Percentiles rank a stretch among this genome's conserved stretches.
These are phyloP conservation scores for Anthoscopus minutus DNA, from an alignment of 2,113 vertebrate genomes.

Conservation along the genomic window DNA sequence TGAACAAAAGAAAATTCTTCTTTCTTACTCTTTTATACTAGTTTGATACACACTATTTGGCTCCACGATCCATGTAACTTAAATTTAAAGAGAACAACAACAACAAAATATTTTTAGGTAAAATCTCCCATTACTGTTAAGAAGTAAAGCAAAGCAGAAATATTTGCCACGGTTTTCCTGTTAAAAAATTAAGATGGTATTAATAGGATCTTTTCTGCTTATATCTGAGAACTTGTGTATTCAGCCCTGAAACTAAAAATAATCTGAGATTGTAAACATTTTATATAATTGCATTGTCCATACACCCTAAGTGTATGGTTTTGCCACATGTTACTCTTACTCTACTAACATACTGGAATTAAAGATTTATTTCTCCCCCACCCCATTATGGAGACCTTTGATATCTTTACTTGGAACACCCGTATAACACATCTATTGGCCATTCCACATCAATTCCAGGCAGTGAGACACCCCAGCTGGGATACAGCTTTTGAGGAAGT, in stretches of 20 bases:
- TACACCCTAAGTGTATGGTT: slow-evolving; percentile 5
- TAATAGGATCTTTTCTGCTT: not conserved
- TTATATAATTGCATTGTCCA: slow-evolving; percentile 22
- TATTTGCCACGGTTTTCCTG: not conserved
- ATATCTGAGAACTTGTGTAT: not conserved
- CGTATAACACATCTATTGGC: not conserved
- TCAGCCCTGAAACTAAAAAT: slow-evolving; percentile 25
- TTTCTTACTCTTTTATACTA: not conserved
- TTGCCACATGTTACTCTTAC: not conserved
- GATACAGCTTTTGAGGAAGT: not conserved
- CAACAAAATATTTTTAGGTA: not conserved
- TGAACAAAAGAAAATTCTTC: not conserved
- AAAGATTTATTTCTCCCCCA: not conserved
- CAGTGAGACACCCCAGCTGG: not conserved
- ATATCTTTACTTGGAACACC: not conserved
- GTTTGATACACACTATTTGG: not conserved
- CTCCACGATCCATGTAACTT: not conserved
- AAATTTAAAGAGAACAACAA: not conserved
- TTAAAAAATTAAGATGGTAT: not conserved
- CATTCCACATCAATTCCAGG: not conserved
- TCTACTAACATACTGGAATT: not conserved
- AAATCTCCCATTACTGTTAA: not conserved
- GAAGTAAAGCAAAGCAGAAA: not conserved
- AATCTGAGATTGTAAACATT: slow-evolving; percentile 22
- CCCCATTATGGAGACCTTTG: not conserved